Conservation (phyloP, 2,113 vertebrate genomes). For the Anthoscopus minutus region DNA sequence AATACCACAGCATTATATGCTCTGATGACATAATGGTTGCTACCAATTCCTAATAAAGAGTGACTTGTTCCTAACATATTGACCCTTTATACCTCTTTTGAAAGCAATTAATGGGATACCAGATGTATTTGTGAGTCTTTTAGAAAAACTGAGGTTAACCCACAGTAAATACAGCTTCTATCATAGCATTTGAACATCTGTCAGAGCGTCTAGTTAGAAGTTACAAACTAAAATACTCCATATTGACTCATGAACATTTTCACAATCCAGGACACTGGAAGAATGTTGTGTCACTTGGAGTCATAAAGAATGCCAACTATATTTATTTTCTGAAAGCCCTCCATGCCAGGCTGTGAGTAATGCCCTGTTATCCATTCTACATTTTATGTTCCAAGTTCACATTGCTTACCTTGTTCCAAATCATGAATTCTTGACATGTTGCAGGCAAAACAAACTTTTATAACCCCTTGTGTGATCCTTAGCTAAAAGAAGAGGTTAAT, state of each 20-base stretch:
- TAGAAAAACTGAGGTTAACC: not conserved
- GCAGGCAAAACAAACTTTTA: conserved; percentile 4
- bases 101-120: not conserved
- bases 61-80: not conserved
- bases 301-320: conserved; percentile 55
- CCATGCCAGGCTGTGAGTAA: conserved; percentile 1
- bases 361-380: not conserved
- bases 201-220: conserved; percentile 4
- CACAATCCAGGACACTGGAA: not conserved
- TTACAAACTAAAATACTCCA: conserved; percentile 22
- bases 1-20: not conserved
- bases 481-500: conserved; percentile 42
- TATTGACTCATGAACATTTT: conserved; percentile 19
- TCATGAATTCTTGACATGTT: conserved; percentile 29
- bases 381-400: conserved; percentile 53
- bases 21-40: not conserved
- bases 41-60: not conserved
- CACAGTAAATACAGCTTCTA: not conserved
- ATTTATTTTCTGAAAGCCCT: conserved; percentile 37
- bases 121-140: not conserved
- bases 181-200: not conserved
- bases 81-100: not conserved
- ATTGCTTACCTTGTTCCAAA: conserved; percentile 40
- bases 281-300: conserved; percentile 34
- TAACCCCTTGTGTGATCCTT: not conserved